Conservation (phyloP, 2,113 vertebrate species). For the Junco hyemalis region DNA sequence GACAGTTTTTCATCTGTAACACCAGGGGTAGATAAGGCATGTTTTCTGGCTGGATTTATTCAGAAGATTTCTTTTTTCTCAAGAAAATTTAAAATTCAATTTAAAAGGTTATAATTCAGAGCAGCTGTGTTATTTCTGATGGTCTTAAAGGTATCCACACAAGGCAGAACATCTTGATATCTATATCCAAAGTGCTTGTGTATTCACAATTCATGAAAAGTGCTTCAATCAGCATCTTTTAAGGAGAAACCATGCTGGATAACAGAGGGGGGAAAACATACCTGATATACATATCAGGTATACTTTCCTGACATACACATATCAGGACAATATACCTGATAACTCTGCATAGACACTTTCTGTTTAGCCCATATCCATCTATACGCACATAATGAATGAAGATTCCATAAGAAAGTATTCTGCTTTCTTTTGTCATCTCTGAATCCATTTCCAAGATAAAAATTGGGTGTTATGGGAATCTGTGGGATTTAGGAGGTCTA, state of each 20-base stretch:
- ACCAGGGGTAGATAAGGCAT: neutral
- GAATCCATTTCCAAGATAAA: neutral
- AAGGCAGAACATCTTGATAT: neutral
- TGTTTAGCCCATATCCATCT: neutral
- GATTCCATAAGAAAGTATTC: neutral
- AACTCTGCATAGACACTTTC: neutral
- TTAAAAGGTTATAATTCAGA: neutral
- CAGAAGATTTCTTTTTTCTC: neutral
- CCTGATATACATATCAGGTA: too few relatives aligned
- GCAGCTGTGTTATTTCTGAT: neutral
- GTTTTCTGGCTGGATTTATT: neutral
- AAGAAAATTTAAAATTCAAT: neutral
- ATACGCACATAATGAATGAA: neutral
- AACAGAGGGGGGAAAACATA: neutral
- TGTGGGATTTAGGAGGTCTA: neutral
- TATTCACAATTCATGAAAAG: neutral
- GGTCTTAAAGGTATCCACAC: neutral
- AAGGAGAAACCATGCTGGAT: neutral
- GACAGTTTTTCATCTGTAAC: neutral
- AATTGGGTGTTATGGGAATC: neutral
- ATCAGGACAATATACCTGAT: neutral
- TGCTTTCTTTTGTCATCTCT: neutral
- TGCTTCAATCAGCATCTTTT: neutral
- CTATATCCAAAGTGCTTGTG: neutral
- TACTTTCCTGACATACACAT: too few relatives aligned